Evolutionary conservation across 35 echinoderm and acorn worm species (phyloP), one percentile per base, ranked within the genome.

Genomic region (Apostichopus parvimensis): DNA sequence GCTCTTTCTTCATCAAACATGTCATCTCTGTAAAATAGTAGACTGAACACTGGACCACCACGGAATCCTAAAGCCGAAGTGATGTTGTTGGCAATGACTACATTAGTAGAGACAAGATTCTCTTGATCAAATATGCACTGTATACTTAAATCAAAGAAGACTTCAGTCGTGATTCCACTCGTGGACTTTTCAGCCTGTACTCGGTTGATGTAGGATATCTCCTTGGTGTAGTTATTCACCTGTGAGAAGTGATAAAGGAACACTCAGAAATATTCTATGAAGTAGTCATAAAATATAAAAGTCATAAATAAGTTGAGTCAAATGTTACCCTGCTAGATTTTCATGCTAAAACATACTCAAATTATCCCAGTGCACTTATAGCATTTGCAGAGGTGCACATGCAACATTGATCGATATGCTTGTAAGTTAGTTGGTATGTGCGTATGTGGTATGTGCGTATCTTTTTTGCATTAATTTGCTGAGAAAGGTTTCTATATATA

Each of bases 51-150:
- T 1, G 81, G 81, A 22, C 81, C 81, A 24, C 54, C 6, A 15
- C 58, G 81, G 25, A 84, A 59, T 6, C 54, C 81, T 17, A 84
- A 60, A 60, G 58, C 58, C 13, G 15, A 84, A 9, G 81, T 84
- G 15, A 84, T 58, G 11, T 84, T 84, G 54, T 84, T 84, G 5
- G 81, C 54, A 8, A 84, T 84, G 56, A 84, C 58, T 14, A 58
- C 57, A 18, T 54, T 84, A 56, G 81, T 84, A 9, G 81, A 84
- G 8, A 84, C 81, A 0, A 84, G 81, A 21, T 59, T 56, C 55
- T 57, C n/a, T 55, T 84, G 81, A 52, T 84, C 81, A 58, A 84
- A 84, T 14, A 22, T 84, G 14, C 81, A 84, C 81, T 84, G 54
- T 22, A 84, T 23, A 23, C 58, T 84, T 58, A 84, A 22, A 84